phyloP scores from a whole-genome alignment of 2,888 invertebrate genomes.

The Muscina levida region DNA sequence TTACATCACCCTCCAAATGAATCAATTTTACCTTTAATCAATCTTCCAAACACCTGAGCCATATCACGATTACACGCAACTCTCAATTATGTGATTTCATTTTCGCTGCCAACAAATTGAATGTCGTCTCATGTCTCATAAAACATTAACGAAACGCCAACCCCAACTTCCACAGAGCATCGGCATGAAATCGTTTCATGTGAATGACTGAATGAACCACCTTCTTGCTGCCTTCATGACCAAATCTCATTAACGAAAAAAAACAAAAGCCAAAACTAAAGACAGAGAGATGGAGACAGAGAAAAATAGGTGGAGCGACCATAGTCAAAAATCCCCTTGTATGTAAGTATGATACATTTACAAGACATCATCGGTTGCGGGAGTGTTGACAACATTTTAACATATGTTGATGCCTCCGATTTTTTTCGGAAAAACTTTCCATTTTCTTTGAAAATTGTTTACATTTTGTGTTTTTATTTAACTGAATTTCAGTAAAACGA shows the following conservation, averaged over 20 bases:
- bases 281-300: neutral
- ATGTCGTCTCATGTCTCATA: conserved; percentile 26
- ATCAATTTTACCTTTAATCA: neutral
- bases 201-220: neutral
- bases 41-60: neutral
- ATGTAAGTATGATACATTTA: neutral
- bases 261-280: neutral
- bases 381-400: neutral
- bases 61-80: neutral
- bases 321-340: neutral
- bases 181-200: neutral
- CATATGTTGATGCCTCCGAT: neutral
- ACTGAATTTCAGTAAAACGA: conserved; percentile 45
- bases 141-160: neutral
- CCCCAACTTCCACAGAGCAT: neutral
- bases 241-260: conserved; percentile 20
- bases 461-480: conserved; percentile 18
- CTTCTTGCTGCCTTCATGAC: neutral
- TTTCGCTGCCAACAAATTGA: neutral
- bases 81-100: neutral
- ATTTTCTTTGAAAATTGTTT: neutral
- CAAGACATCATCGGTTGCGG: neutral
- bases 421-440: conserved; percentile 8
- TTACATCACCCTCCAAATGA: too few species aligned
- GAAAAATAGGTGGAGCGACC: too few species aligned